phyloP scores from a whole-genome alignment of 2,888 invertebrate species.

The Meiosimyza platycephala region DNA sequence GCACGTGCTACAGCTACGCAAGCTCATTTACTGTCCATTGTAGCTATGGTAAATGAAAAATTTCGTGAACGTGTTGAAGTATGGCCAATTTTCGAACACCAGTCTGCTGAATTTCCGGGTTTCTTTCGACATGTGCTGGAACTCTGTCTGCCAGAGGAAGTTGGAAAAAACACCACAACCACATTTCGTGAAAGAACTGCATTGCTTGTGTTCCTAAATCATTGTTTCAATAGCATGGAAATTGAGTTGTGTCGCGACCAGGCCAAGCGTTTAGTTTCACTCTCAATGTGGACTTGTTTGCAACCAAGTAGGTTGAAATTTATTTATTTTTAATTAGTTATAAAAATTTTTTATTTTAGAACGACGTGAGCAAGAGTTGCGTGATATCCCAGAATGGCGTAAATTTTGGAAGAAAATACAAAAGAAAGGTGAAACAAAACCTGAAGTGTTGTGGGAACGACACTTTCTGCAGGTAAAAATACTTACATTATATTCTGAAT shows the following conservation, averaged over 20 bases:
- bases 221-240: slow-evolving; percentile 98
- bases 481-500: not conserved
- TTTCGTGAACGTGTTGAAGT: slow-evolving; percentile 96
- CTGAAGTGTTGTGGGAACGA: slow-evolving; percentile 85
- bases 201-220: slow-evolving; percentile 90
- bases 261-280: slow-evolving; percentile 88
- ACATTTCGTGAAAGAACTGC: slow-evolving; percentile 83
- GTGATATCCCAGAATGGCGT: slow-evolving; percentile 86
- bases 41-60: slow-evolving; percentile 99
- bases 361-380: slow-evolving; percentile 87
- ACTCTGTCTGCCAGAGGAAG: slow-evolving; percentile 72
- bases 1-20: slow-evolving; percentile 78
- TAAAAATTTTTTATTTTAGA: slow-evolving; percentile 67
- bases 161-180: slow-evolving; percentile 41
- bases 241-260: slow-evolving; percentile 92
- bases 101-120: slow-evolving; percentile 80
- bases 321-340: not conserved
- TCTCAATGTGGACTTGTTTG: slow-evolving; percentile 93
- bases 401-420: slow-evolving; percentile 92
- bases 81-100: slow-evolving; percentile 91
- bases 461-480: slow-evolving; percentile 77
- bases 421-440: slow-evolving; percentile 79
- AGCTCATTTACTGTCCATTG: slow-evolving; percentile 95
- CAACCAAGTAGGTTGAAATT: slow-evolving; percentile 74
- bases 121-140: slow-evolving; percentile 86